Evolutionary conservation across 1,140 invertebrate genomes (phyloP), one percentile per base, ranked within the genome.

Genomic region (Drosophila sp.): DNA sequence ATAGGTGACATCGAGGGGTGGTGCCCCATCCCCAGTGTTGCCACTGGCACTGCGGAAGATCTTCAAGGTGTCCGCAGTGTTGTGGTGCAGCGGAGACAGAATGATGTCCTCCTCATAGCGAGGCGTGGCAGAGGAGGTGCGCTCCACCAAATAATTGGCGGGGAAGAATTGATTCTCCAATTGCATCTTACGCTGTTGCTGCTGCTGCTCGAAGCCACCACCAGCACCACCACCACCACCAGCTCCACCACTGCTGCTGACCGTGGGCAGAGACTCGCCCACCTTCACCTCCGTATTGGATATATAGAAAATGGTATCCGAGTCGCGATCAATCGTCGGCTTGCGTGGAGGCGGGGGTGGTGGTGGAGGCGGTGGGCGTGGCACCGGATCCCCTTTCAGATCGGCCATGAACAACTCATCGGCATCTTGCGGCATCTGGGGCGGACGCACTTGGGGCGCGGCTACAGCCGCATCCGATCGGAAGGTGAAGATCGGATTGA

Each of bases 201-300:
- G 33, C 6, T 23, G 41, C 41, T 44, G 41, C 5, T 44, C 17
- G 17, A 17, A 17, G 17, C 17, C 17, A 17, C 17, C 17, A 17
- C 17, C 17, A 17, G 44, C 44, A 27, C 44, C 17, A 47, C 2
- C 6, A 47, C 2, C 6, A 10, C 11, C 3, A n/a, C 35, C 35
- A 35, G 5, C 79, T 27, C 73, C 27, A 17, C 17, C 17, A 17
- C 17, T 17, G 7, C 67, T 73, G 32, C 66, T 56, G 33, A 65
- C 57, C 4, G 82, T 91, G 61, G 91, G 91, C 58, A 89, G 61
- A 4, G 90, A 91, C 35, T 92, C 91, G 7, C 87, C 86, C 55
- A 92, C 90, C 69, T 92, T 92, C 0, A 92, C 91, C 70, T 92
- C 91, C 0, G 91, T 92, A 64, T 92, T 92, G n/a, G 91, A 92